Conservation (phyloP, 1,140 invertebrate species). For the Himalopsyche phryganea region DNA sequence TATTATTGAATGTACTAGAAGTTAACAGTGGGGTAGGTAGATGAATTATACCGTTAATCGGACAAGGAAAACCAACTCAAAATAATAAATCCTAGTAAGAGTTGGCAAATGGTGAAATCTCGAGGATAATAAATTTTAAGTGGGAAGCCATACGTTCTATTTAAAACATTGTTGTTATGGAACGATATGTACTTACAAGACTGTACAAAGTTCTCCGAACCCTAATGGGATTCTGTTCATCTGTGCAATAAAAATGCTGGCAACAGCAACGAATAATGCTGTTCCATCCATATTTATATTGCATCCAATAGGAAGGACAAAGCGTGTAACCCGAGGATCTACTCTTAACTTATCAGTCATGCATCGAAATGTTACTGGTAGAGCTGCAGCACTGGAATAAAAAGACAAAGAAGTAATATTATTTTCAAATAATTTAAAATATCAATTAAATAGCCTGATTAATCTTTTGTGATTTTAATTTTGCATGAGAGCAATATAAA, state of each 20-base stretch:
- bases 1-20: no score
- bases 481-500: no score
- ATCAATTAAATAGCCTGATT: conserved; percentile 34
- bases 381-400: conserved; percentile 78
- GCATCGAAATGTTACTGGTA: conserved; percentile 90
- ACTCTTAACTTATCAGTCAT: conserved; percentile 89
- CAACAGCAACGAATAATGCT: conserved; percentile 83
- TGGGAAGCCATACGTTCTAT: no score
- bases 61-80: no score
- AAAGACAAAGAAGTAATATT: no score
- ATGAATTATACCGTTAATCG: no score
- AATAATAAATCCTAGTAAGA: no score
- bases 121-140: no score
- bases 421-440: no score
- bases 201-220: conserved; percentile 74
- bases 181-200: conserved; percentile 62
- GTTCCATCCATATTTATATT: conserved; percentile 96
- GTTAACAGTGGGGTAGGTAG: no score
- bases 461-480: conserved; percentile 1
- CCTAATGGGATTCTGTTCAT: conserved; percentile 79
- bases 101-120: no score
- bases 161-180: no score
- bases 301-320: conserved; percentile 86
- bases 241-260: conserved; percentile 89
- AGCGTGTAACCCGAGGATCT: conserved; percentile 85